These are phyloP conservation scores for Saxidomus purpurata DNA, from an alignment of 1,140 invertebrate genomes.

Conservation along the genomic window DNA sequence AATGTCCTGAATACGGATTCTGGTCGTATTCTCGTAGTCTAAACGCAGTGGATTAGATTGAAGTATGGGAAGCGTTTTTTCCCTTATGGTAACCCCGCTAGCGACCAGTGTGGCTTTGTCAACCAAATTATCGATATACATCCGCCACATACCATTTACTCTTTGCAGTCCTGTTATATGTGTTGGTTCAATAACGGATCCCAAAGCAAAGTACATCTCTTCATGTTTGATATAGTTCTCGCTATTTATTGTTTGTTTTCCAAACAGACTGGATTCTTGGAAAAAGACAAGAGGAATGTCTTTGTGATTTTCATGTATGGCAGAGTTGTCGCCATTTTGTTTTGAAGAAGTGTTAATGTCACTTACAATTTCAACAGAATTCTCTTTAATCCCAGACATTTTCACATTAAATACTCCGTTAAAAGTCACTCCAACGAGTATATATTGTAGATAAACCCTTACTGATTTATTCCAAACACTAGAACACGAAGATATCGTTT, in stretches of 20 bases:
- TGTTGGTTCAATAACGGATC: background rate
- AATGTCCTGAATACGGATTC: too few species aligned
- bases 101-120: conserved; percentile 35
- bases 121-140: conserved; percentile 26
- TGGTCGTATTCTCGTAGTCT: conserved; percentile 12
- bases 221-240: conserved; percentile 36
- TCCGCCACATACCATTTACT: conserved; percentile 21
- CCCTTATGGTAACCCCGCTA: conserved; percentile 31
- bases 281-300: conserved; percentile 19
- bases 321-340: background rate
- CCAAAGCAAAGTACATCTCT: conserved; percentile 16
- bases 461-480: background rate
- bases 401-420: background rate
- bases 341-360: background rate
- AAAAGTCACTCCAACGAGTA: too few species aligned
- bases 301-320: too few species aligned
- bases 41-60: conserved; percentile 15
- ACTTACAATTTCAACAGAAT: background rate
- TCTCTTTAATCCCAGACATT: background rate
- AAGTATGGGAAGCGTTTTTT: background rate
- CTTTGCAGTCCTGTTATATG: conserved; percentile 40
- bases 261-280: background rate
- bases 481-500: background rate
- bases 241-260: background rate
- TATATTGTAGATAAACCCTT: background rate